These are phyloP conservation scores for Himantopus leucocephalus DNA, from an alignment of 2,113 vertebrate genomes.

Conservation along the genomic window DNA sequence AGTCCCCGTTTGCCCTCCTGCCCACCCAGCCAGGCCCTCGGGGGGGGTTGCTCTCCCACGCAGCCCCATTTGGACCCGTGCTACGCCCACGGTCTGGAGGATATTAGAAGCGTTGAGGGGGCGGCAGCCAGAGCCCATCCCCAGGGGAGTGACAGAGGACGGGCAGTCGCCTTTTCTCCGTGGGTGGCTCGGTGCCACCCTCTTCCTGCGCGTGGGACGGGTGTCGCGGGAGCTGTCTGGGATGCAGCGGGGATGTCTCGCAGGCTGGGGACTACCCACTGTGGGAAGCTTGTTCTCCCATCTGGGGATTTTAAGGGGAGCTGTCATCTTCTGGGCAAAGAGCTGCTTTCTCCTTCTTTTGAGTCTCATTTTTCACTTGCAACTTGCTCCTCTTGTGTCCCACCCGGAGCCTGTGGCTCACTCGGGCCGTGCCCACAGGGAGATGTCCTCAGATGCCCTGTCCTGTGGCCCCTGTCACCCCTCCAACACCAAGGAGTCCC, in stretches of 20 bases:
- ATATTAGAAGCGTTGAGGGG: accelerated
- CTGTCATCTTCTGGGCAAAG: accelerated
- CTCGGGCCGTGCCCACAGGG: too few species aligned
- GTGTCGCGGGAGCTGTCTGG: background rate
- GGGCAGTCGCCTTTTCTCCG: background rate
- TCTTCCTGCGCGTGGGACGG: background rate
- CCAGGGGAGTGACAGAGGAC: background rate
- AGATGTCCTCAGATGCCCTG: accelerated
- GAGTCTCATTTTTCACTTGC: background rate
- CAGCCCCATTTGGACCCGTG: accelerated
- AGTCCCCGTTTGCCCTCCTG: accelerated
- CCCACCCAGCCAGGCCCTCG: accelerated
- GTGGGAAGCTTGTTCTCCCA: background rate
- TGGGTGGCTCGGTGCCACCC: background rate
- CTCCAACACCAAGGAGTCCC: background rate
- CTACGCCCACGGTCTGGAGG: background rate
- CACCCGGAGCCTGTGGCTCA: accelerated
- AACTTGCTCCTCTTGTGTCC: background rate
- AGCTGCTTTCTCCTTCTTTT: background rate
- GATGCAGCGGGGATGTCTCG: background rate
- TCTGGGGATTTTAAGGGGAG: background rate
- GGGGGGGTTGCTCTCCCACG: accelerated
- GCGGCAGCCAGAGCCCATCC: background rate
- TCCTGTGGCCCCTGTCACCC: background rate
- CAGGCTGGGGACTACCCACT: background rate